phyloP scores from a whole-genome alignment of 2,113 vertebrate genomes.

The Melanostigma gelatinosum region DNA sequence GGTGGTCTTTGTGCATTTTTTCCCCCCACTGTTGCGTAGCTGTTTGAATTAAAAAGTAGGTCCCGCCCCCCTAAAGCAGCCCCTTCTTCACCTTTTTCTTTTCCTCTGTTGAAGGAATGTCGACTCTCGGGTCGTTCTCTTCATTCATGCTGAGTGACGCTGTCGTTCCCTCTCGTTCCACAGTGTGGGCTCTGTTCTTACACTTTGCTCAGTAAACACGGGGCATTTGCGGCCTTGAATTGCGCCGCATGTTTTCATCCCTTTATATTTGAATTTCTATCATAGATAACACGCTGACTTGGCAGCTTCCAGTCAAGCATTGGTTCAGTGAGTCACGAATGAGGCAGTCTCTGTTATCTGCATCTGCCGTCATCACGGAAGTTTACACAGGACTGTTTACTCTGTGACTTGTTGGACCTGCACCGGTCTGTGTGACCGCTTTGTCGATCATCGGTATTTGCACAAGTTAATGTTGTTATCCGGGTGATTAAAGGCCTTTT shows the following conservation, averaged over 20 bases:
- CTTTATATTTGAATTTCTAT: constrained; percentile 16
- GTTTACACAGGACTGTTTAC: constrained; percentile 40
- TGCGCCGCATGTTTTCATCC: not conserved
- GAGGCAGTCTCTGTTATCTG: constrained; percentile 32
- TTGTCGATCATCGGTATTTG: constrained; percentile 7
- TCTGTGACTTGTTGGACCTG: constrained; percentile 19
- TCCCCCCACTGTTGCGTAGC: constrained; percentile 30
- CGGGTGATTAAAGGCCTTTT: not conserved
- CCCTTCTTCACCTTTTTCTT: not conserved
- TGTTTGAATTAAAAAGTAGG: constrained; percentile 54
- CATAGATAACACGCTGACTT: not conserved
- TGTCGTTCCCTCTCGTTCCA: not conserved
- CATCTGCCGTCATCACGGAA: constrained; percentile 5
- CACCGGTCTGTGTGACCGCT: not conserved
- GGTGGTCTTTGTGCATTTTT: not conserved
- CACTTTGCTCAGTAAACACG: not conserved
- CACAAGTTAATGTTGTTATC: constrained; percentile 8
- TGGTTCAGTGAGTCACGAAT: constrained; percentile 11
- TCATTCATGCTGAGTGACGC: not conserved
- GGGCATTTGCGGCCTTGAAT: not conserved
- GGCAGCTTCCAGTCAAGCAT: constrained; percentile 8
- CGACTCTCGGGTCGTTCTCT: constrained; percentile 28
- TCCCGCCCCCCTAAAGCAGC: constrained; percentile 14
- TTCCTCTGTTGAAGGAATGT: constrained; percentile 43
- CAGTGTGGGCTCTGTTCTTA: not conserved